A percentile compares a stretch with the other conserved stretches of the same genome.
These are phyloP conservation scores for Petrocephalus microphthalmus DNA, from an alignment of 2,113 vertebrate genomes.

Conservation along the genomic window DNA sequence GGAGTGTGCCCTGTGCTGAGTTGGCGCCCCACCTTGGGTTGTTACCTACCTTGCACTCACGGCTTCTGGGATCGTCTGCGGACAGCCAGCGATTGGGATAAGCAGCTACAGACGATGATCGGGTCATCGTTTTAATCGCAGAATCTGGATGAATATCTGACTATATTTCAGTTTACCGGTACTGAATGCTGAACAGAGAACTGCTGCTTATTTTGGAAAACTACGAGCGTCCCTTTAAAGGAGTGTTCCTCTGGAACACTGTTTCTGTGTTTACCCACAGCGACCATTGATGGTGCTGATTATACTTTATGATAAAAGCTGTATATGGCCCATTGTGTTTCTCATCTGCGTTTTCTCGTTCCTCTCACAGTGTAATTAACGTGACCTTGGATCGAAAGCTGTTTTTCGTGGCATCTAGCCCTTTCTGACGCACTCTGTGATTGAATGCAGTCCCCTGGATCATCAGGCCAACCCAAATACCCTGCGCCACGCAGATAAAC, in stretches of 20 bases:
- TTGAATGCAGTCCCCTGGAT: neutral
- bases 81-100: neutral
- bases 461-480: conserved; percentile 1
- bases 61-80: neutral
- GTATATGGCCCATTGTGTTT: conserved; percentile 29
- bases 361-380: neutral
- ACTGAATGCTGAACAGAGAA: neutral
- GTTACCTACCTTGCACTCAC: neutral
- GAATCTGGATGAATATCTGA: neutral
- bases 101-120: neutral
- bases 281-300: conserved; percentile 27
- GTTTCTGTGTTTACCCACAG: neutral
- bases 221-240: neutral
- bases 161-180: neutral
- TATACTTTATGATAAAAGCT: conserved; percentile 14
- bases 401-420: neutral
- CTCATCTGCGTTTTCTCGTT: neutral
- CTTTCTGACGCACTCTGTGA: neutral
- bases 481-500: neutral
- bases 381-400: neutral
- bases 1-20: neutral
- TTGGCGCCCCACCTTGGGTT: neutral
- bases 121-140: neutral
- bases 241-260: neutral
- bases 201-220: neutral